These are phyloP conservation scores for Athene cunicularia DNA, from an alignment of 2,113 vertebrate species.

Conservation along the genomic window DNA sequence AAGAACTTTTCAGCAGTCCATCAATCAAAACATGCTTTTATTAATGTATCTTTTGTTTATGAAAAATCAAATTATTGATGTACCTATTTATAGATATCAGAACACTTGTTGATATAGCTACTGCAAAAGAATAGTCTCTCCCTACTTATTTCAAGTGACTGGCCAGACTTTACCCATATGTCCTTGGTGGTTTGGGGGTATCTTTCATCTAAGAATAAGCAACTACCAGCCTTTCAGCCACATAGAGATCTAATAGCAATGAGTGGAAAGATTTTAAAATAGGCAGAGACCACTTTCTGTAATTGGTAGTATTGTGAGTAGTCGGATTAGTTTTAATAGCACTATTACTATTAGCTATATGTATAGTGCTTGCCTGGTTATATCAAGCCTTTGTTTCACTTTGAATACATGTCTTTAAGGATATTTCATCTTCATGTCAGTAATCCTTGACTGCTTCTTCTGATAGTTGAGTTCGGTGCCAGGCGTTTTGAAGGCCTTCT, in stretches of 20 bases:
- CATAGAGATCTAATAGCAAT: fast-evolving
- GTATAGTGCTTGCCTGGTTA: not conserved
- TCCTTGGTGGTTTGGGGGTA: not conserved
- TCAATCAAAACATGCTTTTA: not conserved
- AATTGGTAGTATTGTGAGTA: not conserved
- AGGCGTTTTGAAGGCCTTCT: not conserved
- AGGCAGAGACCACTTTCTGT: not conserved
- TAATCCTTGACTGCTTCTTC: not conserved
- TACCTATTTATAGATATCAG: not conserved
- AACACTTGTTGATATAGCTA: not conserved
- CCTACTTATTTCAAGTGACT: not conserved
- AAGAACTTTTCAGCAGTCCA: not conserved
- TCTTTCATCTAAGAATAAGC: not conserved
- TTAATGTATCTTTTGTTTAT: not conserved
- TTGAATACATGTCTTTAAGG: not conserved
- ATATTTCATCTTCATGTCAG: not conserved
- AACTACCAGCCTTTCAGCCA: not conserved
- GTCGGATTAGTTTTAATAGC: not conserved
- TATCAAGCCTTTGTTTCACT: not conserved
- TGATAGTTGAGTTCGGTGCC: not conserved
- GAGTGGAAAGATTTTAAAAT: not conserved
- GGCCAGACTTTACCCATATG: not conserved
- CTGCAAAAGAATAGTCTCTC: not conserved
- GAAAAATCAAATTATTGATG: too few species aligned
- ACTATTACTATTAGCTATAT: not conserved